Base-by-base conservation (phyloP, 2,888 invertebrate species). In the Thymelicus sylvestris region DNA sequence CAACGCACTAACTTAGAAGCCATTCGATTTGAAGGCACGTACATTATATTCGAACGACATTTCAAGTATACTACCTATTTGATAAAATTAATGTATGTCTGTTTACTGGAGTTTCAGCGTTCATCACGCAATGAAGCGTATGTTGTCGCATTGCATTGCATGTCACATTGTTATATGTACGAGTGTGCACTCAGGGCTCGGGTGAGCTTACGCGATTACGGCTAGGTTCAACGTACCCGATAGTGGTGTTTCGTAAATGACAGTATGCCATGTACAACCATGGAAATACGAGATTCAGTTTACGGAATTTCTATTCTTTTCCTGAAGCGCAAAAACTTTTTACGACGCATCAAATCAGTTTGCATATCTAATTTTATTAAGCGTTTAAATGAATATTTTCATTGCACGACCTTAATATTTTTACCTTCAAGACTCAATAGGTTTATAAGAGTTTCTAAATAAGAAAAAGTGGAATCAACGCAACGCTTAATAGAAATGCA, bases 121-220 rank as follows among this genome's bases (percentile, higher is more conserved):
- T 47, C 52, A 64, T 60, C 66, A 61, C 71, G 52, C 71, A 71
- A 66, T 66, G 71, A 66, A 55, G 52, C 66, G 71, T 61, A 52
- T 70, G 52, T 59, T 19, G 50, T 55, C 19, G 24, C n/a, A 64
- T 50, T 65, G 55, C 66, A 71, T 71, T 71, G 66, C 66, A 66
- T 70, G 60, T 71, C 66, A 66, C 50, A 48, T 60, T 66, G 66
- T 66, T 60, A 66, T 47, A 57, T 38, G 57, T 57, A 38, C 13
- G 57, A 38, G 71, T 66, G 62, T 55, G 61, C 39, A 57, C 71
- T 52, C 39, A 24, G 55, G 38, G 44, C 66, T 62, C 70, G 60
- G 44, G 55, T 66, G 66, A 62, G 71, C 71, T 71, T 66, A 71
- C 61, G 66, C 71, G 66, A 71, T 71, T 71, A 71, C 62, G 38